Percentiles rank a stretch among this genome's conserved stretches.
Evolutionary conservation across 2,888 invertebrate species (phyloP).

Genomic region (Tenthredo mesomela): DNA sequence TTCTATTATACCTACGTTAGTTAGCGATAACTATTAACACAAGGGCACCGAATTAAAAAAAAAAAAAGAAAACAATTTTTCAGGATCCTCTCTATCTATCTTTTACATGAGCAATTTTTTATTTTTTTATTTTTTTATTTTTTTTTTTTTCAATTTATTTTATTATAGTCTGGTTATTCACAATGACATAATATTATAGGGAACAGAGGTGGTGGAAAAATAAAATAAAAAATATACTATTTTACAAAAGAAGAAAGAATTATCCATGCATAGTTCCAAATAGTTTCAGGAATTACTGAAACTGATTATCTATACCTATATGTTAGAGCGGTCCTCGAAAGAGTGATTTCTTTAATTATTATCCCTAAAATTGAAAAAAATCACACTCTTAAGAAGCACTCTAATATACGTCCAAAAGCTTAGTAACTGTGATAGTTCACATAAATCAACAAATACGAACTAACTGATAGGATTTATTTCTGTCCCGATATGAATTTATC

Average conservation of each 20-base stretch:
- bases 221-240: conserved; percentile 4
- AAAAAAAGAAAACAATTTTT: background rate
- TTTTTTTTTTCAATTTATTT: background rate
- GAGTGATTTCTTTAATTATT: too few species aligned
- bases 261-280: background rate
- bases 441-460: conserved; percentile 7
- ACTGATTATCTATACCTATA: background rate
- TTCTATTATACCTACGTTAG: background rate
- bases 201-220: background rate
- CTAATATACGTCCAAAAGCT: background rate
- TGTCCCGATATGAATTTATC: background rate
- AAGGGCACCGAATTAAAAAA: background rate
- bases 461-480: background rate
- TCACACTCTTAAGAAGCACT: too few species aligned
- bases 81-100: background rate
- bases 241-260: background rate
- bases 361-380: too few species aligned
- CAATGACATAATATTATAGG: background rate
- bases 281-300: background rate
- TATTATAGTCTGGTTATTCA: background rate
- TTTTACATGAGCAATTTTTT: conserved; percentile 15
- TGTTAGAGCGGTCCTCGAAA: background rate
- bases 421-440: background rate
- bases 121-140: background rate
- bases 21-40: conserved; percentile 10